Base-by-base conservation (phyloP, 2,888 invertebrate species). In the Masnerella sp. region DNA sequence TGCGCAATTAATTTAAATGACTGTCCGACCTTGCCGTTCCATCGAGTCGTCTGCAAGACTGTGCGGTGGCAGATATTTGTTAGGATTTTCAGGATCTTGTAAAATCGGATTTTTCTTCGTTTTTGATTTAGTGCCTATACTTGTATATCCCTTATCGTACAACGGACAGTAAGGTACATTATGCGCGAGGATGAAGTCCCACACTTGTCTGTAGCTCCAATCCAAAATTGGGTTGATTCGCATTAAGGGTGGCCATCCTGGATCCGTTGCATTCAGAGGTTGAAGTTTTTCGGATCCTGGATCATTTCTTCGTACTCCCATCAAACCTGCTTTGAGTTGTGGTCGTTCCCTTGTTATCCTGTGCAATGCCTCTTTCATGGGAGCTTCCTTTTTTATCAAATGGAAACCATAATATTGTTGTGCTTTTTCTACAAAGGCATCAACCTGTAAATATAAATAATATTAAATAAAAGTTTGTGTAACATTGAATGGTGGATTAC, bases 291-390 rank as follows among this genome's bases (percentile, higher is more conserved):
- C 89, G 49, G 95, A 93, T 82, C 92, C 92, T 0, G 97, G 98
- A 89, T 99, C 99, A 0, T 94, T 94, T 54, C 92, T 89, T 72
- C 99, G 90, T 2, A 95, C 95, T 5, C 99, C 99, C 95, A 99
- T 96, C 3, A 99, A 89, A 59, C 95, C 93, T 0, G 95, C 96
- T 84, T 94, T 93, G 20, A 98, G 89, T 45, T 90, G 86, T 0
- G 87, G 87, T 81, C 90, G 90, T 8, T 89, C 88, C 0, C 89
- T 83, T 40, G 94, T 88, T 65, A 97, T 87, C 32, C 89, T 88
- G 9, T 88, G 86, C 32, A 99, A 88, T 0, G 94, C 93, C 12
- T 89, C 87, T 86, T 94, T 95, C 76, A 98, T 92, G 0, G 92
- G 91, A 0, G 92, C 92, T 5, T 91, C 89, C 11, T 92, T 90